Conservation (phyloP, 1,140 invertebrate genomes). For the Camponotus floridanus region DNA sequence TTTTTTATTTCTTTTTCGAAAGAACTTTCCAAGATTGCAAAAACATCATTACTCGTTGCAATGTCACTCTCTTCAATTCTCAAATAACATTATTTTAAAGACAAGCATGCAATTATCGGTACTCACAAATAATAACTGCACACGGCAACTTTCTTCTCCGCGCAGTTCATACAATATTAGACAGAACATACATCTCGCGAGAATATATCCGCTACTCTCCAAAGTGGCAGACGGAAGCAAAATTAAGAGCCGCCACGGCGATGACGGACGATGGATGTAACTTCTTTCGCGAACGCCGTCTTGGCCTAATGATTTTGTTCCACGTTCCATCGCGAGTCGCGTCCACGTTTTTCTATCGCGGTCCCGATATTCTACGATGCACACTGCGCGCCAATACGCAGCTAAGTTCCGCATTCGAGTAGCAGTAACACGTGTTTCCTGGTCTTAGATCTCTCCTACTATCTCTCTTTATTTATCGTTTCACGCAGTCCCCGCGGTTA, state of each 20-base stretch:
- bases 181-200: slow-evolving; percentile 35
- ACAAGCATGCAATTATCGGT: slow-evolving; percentile 26
- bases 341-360: slow-evolving; percentile 69
- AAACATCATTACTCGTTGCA: background rate
- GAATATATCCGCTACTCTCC: slow-evolving; percentile 29
- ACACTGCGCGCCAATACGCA: slow-evolving; percentile 48
- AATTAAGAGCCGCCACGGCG: slow-evolving; percentile 54
- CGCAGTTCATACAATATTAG: slow-evolving; percentile 34
- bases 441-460: slow-evolving; percentile 70
- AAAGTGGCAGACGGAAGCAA: slow-evolving; percentile 44
- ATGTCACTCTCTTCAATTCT: background rate
- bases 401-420: slow-evolving; percentile 69
- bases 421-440: slow-evolving; percentile 65
- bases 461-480: slow-evolving; percentile 78
- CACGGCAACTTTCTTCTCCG: slow-evolving; percentile 15
- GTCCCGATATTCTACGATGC: slow-evolving; percentile 61
- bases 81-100: background rate
- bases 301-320: slow-evolving; percentile 75
- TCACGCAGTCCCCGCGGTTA: slow-evolving; percentile 73
- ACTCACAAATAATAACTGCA: background rate
- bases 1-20: background rate
- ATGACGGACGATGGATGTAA: slow-evolving; percentile 61
- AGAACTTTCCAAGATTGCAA: background rate
- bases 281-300: slow-evolving; percentile 67
- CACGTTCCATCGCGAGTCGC: slow-evolving; percentile 74